phyloP scores from a whole-genome alignment of 2,888 invertebrate species.

The Drosophila vallismaia region DNA sequence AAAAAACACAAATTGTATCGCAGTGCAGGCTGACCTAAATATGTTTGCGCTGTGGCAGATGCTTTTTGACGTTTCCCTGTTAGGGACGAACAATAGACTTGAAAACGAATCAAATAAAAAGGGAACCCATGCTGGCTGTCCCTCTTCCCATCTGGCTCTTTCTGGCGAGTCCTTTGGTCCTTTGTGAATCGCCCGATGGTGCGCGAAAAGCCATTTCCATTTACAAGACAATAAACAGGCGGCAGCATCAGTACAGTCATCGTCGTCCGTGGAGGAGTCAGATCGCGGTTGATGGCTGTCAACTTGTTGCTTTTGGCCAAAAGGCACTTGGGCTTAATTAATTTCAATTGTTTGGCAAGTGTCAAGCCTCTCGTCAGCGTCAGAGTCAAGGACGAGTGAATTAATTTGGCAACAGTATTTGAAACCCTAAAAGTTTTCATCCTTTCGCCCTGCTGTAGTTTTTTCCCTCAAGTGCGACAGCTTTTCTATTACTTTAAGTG shows the following conservation, averaged over 20 bases:
- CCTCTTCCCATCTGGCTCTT: neutral
- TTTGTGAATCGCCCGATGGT: conserved; percentile 54
- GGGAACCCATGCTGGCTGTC: conserved; percentile 12
- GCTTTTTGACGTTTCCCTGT: conserved; percentile 40
- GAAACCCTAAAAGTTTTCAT: conserved; percentile 26
- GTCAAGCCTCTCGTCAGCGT: conserved; percentile 29
- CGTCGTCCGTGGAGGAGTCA: conserved; percentile 3
- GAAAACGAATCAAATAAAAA: conserved; percentile 28
- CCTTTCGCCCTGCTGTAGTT: conserved; percentile 16
- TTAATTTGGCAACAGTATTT: conserved; percentile 40
- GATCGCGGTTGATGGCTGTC: conserved; percentile 37
- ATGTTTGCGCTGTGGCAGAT: conserved; percentile 25
- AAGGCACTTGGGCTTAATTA: conserved; percentile 65
- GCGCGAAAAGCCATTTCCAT: conserved; percentile 65
- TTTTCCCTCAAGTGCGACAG: conserved; percentile 14
- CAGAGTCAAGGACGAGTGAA: conserved; percentile 34
- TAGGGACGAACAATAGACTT: conserved; percentile 31
- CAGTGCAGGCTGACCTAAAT: conserved; percentile 36
- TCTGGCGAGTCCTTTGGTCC: conserved; percentile 6
- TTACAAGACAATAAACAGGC: conserved; percentile 57
- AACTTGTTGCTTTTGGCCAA: conserved; percentile 58
- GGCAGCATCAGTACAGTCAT: conserved; percentile 18
- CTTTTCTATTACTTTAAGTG: conserved; percentile 54
- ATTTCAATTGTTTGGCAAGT: conserved; percentile 53
- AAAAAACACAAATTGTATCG: neutral